A percentile compares a stretch with the other conserved stretches of the same genome.
Evolutionary conservation across 2,797 vertebrate species (phyloP).

Genomic region (Onychomys arenicola): DNA sequence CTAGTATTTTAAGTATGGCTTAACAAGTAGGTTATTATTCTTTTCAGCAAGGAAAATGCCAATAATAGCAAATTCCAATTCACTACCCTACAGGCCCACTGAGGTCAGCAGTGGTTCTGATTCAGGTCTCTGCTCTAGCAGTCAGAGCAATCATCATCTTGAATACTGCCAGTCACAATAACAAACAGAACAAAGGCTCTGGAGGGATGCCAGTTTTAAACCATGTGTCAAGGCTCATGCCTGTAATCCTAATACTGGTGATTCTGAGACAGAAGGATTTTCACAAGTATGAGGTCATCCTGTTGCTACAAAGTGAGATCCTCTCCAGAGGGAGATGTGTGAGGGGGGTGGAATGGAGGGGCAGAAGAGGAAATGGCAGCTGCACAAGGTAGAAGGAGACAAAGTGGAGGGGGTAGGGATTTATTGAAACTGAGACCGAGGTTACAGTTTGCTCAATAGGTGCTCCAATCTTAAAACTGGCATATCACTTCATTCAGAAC

Average conservation of each 20-base stretch:
- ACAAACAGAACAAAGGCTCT: neutral
- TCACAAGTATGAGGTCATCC: neutral
- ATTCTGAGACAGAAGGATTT: neutral
- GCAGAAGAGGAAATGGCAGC: neutral
- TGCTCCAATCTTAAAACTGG: neutral
- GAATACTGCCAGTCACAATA: neutral
- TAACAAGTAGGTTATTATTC: neutral
- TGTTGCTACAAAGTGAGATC: neutral
- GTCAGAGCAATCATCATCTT: neutral
- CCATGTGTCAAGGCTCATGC: neutral
- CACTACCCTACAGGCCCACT: neutral
- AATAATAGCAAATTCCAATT: neutral
- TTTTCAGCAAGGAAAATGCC: conserved; percentile 36
- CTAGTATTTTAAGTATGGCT: neutral
- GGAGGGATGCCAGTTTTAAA: neutral
- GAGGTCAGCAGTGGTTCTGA: neutral
- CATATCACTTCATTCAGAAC: neutral
- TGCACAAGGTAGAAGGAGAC: too few species aligned
- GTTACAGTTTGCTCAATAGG: neutral
- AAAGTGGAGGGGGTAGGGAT: too few species aligned
- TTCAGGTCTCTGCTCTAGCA: neutral
- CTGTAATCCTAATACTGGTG: neutral
- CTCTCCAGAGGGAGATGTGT: neutral
- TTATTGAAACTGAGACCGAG: neutral
- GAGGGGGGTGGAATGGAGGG: too few species aligned